Conservation (phyloP, 2,888 invertebrate species). For the Colostygia pectinataria region DNA sequence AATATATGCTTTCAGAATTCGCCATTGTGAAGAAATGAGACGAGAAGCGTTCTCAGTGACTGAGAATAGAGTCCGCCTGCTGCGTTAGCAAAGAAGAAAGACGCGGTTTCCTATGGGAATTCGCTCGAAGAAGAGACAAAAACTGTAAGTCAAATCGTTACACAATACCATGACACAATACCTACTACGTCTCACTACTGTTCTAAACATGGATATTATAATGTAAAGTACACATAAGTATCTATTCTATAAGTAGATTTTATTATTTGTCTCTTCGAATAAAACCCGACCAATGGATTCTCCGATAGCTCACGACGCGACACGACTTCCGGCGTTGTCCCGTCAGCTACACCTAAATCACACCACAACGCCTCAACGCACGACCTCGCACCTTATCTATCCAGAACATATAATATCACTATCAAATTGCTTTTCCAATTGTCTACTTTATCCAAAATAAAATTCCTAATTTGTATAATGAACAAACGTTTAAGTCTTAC, state of each 20-base stretch:
- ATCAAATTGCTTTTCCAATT: slow-evolving; percentile 45
- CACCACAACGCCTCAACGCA: slow-evolving; percentile 5
- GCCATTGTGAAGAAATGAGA: slow-evolving; percentile 52
- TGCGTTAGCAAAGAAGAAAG: slow-evolving; percentile 51
- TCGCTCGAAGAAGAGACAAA: slow-evolving; percentile 35
- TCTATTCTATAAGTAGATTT: slow-evolving; percentile 18
- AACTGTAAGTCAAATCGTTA: slow-evolving; percentile 39
- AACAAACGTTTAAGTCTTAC: slow-evolving; percentile 47
- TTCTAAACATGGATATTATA: slow-evolving; percentile 37
- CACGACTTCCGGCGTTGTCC: background rate
- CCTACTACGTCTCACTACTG: slow-evolving; percentile 49
- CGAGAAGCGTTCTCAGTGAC: slow-evolving; percentile 39
- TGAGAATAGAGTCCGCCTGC: slow-evolving; percentile 44
- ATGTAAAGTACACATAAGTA: slow-evolving; percentile 33
- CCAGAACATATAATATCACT: slow-evolving; percentile 41
- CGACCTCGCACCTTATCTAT: slow-evolving; percentile 14
- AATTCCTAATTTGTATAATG: slow-evolving; percentile 37
- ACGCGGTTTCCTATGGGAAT: slow-evolving; percentile 17
- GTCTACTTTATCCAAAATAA: slow-evolving; percentile 46
- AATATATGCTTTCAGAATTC: slow-evolving; percentile 65
- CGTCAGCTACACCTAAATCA: background rate
- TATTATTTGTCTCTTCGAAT: slow-evolving; percentile 45
- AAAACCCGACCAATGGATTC: slow-evolving; percentile 35
- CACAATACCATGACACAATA: slow-evolving; percentile 27
- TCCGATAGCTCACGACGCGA: slow-evolving; percentile 19